A percentile compares a stretch with the other conserved stretches of the same genome.
Conservation (phyloP, 2,113 vertebrate species). For the Phalacrocorax brasilianus region DNA sequence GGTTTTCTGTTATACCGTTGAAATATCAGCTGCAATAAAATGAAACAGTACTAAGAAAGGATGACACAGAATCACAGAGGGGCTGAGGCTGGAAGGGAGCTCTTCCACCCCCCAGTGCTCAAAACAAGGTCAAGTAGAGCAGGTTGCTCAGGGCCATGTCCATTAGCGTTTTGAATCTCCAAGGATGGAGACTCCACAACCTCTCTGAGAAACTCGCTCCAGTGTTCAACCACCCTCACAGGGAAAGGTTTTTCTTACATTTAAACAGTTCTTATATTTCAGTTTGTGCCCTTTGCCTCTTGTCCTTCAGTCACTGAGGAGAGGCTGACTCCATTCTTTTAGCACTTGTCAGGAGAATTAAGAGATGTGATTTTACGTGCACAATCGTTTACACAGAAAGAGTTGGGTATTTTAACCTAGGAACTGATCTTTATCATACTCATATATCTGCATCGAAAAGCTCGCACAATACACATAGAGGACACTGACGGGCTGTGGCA, state of each 20-base stretch:
- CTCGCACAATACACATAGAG: neutral
- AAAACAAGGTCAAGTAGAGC: neutral
- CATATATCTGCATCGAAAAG: neutral
- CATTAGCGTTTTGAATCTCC: neutral
- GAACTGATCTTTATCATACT: neutral
- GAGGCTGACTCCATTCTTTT: neutral
- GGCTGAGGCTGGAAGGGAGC: neutral
- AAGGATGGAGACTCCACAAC: neutral
- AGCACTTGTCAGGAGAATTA: neutral
- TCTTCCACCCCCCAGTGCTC: rapidly evolving
- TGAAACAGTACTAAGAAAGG: neutral
- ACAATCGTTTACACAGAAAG: neutral
- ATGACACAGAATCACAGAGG: rapidly evolving
- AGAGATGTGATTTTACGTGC: neutral
- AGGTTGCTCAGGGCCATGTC: neutral
- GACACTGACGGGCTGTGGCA: neutral
- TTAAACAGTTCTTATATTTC: neutral
- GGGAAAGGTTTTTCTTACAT: neutral
- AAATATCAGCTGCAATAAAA: neutral
- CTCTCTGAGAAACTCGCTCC: neutral
- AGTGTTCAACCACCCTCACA: neutral
- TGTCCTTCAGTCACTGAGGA: neutral
- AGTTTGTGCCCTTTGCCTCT: neutral
- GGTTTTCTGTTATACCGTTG: neutral
- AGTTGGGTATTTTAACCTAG: neutral